Evolutionary conservation across 2,113 vertebrate genomes (phyloP), one percentile per base, ranked within the genome.

Genomic region (Misgurnus anguillicaudatus): DNA sequence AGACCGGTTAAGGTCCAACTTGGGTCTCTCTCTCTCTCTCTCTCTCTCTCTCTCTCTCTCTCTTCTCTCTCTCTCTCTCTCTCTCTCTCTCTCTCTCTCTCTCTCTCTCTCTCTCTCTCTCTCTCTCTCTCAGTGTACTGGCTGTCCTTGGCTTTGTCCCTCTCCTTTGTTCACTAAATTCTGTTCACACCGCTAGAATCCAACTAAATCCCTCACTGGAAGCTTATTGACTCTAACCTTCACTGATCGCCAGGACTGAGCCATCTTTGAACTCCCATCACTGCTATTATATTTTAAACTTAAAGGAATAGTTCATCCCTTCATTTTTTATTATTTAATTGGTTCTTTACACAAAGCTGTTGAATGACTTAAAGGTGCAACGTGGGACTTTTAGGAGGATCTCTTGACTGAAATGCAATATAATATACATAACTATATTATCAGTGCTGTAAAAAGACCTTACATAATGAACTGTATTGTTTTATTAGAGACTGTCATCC

Each of bases 161-260:
- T 47, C 61, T 69, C 61, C 17, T 51, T 65, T 77, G n/a, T 77
- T 66, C 48, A 66, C 6, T 66, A 24, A 66, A 10, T 47, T 6
- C 19, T 24, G 11, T 61, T 61, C 57, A 16, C 57, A 61, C 71
- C 57, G 60, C 39, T 19, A 47, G 39, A 61, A 74, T 74, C 13
- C 4, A 74, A 10, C 13, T 21, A 47, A 61, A 74, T 42, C 71
- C 57, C 21, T 48, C 72, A 31, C 72, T 74, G 41, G 57, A 9
- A 74, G 13, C n/a, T 74, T 9, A n/a, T 7, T 62, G 71, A 74
- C 13, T 3, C n/a, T 61, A 45, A 61, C 57, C n/a, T 72, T 72
- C 53, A 39, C 17, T 0, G n/a, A 72, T 72, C 6, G 9, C 38
- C 55, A 60, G 51, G 36, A 57, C n/a, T 24, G 51, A 60, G 70